Conservation (phyloP, 2,797 vertebrate genomes). For the Apodemus agrarius region DNA sequence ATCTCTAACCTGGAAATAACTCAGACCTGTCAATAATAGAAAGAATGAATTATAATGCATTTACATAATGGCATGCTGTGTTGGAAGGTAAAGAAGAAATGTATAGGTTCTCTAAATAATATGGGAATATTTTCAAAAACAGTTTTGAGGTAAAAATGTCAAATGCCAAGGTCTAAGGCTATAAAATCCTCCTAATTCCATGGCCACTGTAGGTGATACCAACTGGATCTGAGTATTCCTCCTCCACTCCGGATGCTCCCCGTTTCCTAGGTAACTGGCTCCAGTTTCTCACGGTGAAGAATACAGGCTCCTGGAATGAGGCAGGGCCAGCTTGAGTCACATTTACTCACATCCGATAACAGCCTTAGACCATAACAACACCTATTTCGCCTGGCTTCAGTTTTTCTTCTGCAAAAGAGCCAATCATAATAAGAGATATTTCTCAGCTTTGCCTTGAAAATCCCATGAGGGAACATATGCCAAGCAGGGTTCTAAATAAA, state of each 20-base stretch:
- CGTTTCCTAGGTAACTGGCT: not conserved
- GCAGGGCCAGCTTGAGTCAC: not conserved
- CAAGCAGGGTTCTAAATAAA: not conserved
- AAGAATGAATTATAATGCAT: not conserved
- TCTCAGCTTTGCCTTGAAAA: not conserved
- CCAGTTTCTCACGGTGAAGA: not conserved
- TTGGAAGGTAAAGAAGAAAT: not conserved
- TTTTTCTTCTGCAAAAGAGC: not conserved
- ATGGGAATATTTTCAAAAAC: not conserved
- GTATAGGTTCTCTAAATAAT: not conserved
- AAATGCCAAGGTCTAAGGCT: not conserved
- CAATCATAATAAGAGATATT: not conserved
- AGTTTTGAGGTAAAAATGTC: not conserved
- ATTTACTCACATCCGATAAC: not conserved
- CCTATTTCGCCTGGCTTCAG: not conserved
- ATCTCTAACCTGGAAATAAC: not conserved
- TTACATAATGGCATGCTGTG: not conserved
- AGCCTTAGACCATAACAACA: not conserved
- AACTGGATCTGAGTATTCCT: not conserved
- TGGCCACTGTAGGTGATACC: not conserved
- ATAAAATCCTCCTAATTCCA: constrained; percentile 5
- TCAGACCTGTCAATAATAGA: not conserved
- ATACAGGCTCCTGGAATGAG: not conserved
- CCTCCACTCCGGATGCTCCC: not conserved
- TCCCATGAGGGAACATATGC: not conserved